These are phyloP conservation scores for Tragelaphus buxtoni DNA, from an alignment of 2,113 vertebrate genomes.

Conservation along the genomic window DNA sequence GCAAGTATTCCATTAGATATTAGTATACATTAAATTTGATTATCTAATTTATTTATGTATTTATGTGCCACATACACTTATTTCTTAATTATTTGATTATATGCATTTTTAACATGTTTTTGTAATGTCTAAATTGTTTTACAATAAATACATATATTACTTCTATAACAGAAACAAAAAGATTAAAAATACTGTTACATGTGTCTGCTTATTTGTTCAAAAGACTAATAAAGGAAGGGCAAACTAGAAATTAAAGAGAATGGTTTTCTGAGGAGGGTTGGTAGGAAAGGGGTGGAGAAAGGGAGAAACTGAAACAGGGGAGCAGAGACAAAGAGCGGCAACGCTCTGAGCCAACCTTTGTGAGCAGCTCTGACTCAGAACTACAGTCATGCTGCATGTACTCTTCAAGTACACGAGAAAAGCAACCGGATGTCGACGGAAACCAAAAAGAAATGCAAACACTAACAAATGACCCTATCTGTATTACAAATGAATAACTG, in stretches of 20 bases:
- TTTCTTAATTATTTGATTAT: not conserved
- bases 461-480: not conserved
- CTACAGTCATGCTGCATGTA: not conserved
- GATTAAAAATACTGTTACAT: not conserved
- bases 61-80: not conserved
- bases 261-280: accelerated
- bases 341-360: not conserved
- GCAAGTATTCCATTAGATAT: not conserved
- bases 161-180: not conserved
- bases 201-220: not conserved
- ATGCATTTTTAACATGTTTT: not conserved
- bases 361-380: not conserved
- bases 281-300: not conserved
- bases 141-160: not conserved
- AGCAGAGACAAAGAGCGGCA: not conserved
- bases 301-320: not conserved
- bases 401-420: not conserved
- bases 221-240: not conserved
- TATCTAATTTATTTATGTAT: not conserved
- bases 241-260: not conserved
- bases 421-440: not conserved
- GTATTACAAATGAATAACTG: not conserved
- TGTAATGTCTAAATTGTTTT: not conserved
- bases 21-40: not conserved
- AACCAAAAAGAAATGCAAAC: not conserved